Percentiles rank a stretch among this genome's conserved stretches.
These are phyloP conservation scores for Volucella inflata DNA, from an alignment of 2,888 invertebrate species.

Conservation along the genomic window DNA sequence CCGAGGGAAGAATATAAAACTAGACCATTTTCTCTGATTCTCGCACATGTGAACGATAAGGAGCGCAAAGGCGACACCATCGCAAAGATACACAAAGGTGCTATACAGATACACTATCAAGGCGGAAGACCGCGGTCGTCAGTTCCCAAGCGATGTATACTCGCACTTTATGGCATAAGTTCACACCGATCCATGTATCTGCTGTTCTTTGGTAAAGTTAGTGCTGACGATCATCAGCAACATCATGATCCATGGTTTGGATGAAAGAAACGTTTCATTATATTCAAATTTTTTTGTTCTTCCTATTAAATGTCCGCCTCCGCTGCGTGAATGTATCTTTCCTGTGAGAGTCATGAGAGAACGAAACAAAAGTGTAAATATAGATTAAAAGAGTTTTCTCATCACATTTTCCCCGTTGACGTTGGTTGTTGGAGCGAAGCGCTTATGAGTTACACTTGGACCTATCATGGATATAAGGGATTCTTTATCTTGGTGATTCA, in stretches of 20 bases:
- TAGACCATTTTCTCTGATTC: slow-evolving; percentile 4
- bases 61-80: slow-evolving; percentile 59
- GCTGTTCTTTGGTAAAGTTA: slow-evolving; percentile 2
- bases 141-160: slow-evolving; percentile 45
- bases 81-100: slow-evolving; percentile 52
- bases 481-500: slow-evolving; percentile 67
- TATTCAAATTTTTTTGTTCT: slow-evolving; percentile 42
- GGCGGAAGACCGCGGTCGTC: slow-evolving; percentile 52
- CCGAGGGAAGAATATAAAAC: slow-evolving; percentile 22
- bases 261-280: slow-evolving; percentile 72
- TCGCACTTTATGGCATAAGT: slow-evolving; percentile 43
- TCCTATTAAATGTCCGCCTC: slow-evolving; percentile 55
- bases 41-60: slow-evolving; percentile 42
- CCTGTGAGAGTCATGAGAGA: slow-evolving; percentile 33
- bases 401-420: slow-evolving; percentile 26
- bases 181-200: slow-evolving; percentile 53
- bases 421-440: slow-evolving; percentile 5
- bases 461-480: slow-evolving; percentile 50
- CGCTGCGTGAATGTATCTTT: slow-evolving; percentile 39
- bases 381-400: slow-evolving; percentile 71
- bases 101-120: slow-evolving; percentile 38
- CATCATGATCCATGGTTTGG: slow-evolving; percentile 50
- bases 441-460: slow-evolving; percentile 43
- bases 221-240: slow-evolving; percentile 27
- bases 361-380: slow-evolving; percentile 57